Base-by-base conservation (phyloP, 2,113 vertebrate genomes). In the Orthonyx spaldingii region DNA sequence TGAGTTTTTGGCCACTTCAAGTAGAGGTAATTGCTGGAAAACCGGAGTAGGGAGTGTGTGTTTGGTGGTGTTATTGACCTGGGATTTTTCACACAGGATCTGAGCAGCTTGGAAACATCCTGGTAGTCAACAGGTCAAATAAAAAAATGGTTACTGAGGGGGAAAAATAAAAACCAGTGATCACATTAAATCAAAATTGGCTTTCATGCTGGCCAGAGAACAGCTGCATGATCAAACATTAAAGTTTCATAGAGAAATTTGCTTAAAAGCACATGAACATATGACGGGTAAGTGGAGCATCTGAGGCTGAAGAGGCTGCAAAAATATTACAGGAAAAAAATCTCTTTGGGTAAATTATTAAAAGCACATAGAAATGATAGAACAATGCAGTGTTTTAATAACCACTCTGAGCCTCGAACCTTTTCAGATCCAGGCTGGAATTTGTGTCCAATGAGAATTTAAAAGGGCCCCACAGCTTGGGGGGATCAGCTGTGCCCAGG, bases 231-330 rank as follows among this genome's bases (percentile, higher is more conserved):
- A 42, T 65, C 19, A 16, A 9, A 41, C 23, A 80, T 89, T 61
- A 76, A 71, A 11, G 32, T 89, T 94, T 72, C 59, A 92, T 64
- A 33, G 57, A 41, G 49, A 85, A 88, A 84, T 86, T 80, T 91
- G 46, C 63, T 90, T 93, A 74, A 90, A 94, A 89, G 59, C 64
- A 39, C 39, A 69, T 4, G 63, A 69, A 87, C 66, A 33, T 55
- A 39, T 49, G 55, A 68, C 80, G 57, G 70, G 21, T 20, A 75
- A 90, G 53, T 52, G 42, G n/a, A 92, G 59, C 28, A 32, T 64
- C 57, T 52, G 72, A 46, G 79, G 24, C 24, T 59, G 76, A 88
- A 68, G 21, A 61, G 24, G 30, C 59, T 79, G 47, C 32, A 79
- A 88, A 87, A 80, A 60, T 72, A 30, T 33, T 19, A 6, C 30